Percentiles rank a stretch among this genome's conserved stretches.
Conservation (phyloP, 2,888 invertebrate species). For the Spilarctia lutea region DNA sequence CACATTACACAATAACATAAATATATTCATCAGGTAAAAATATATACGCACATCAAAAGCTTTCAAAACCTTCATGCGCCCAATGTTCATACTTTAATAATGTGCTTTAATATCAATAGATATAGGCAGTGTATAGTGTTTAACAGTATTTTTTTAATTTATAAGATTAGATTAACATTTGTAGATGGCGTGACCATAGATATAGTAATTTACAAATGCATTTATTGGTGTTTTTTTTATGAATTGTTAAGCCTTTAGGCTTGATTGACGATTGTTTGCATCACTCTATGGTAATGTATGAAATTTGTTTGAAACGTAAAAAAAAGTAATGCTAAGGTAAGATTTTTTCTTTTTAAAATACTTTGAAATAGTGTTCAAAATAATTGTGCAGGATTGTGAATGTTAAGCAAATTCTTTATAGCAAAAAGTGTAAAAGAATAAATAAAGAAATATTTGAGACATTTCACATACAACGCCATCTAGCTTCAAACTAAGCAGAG, state of each 20-base stretch:
- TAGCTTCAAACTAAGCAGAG: neutral
- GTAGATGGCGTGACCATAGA: too few relatives aligned
- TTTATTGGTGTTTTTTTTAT: too few relatives aligned
- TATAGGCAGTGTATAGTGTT: neutral
- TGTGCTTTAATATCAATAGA: slow-evolving; percentile 60
- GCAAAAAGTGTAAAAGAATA: neutral
- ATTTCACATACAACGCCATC: too few relatives aligned
- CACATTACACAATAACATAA: slow-evolving; percentile 61
- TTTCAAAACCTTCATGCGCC: neutral
- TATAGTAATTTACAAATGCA: too few relatives aligned
- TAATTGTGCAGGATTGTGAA: neutral
- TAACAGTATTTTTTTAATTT: neutral
- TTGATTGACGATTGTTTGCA: neutral
- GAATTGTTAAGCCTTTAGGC: too few relatives aligned
- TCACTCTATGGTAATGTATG: neutral
- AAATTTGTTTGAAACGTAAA: too few relatives aligned
- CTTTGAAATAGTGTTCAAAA: neutral
- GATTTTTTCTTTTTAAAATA: neutral
- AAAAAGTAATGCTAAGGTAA: neutral
- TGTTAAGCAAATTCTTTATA: neutral
- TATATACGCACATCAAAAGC: slow-evolving; percentile 46
- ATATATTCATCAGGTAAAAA: slow-evolving; percentile 27
- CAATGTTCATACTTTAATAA: slow-evolving; percentile 67
- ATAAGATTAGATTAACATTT: neutral
- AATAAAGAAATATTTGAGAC: too few relatives aligned